A percentile compares a stretch with the other conserved stretches of the same genome.
These are phyloP conservation scores for Typhlichthys subterraneus DNA, from an alignment of 2,797 vertebrate genomes.

Conservation along the genomic window DNA sequence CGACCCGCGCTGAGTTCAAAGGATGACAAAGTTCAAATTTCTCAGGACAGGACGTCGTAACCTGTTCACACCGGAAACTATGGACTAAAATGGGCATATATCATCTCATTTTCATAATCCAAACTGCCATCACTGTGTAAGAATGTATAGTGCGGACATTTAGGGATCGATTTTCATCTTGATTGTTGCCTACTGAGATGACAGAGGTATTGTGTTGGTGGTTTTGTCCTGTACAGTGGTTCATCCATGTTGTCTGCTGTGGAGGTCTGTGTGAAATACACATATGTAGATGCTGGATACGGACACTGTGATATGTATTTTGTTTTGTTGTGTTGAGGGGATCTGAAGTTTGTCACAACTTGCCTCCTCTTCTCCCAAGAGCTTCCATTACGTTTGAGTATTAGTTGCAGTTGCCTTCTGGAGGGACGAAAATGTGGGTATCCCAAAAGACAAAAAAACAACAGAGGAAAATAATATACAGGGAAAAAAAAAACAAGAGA, in stretches of 20 bases:
- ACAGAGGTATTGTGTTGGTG: constrained; percentile 44
- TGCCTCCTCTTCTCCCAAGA: constrained; percentile 40
- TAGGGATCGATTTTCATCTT: constrained; percentile 47
- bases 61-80: constrained; percentile 24
- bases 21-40: constrained; percentile 32
- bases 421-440: constrained; percentile 39
- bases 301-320: constrained; percentile 71
- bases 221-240: constrained; percentile 52
- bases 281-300: constrained; percentile 60
- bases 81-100: constrained; percentile 22
- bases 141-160: constrained; percentile 59
- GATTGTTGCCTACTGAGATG: constrained; percentile 56
- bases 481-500: too few species aligned
- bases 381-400: constrained; percentile 66
- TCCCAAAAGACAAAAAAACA: constrained; percentile 39
- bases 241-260: constrained; percentile 45
- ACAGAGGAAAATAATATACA: constrained; percentile 1
- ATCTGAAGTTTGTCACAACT: constrained; percentile 42
- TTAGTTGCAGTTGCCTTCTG: constrained; percentile 65
- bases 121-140: constrained; percentile 52
- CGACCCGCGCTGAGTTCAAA: constrained; percentile 60
- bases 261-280: constrained; percentile 44
- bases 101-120: constrained; percentile 56
- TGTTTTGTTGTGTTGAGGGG: constrained; percentile 51
- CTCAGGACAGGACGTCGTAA: neutral